Evolutionary conservation across 2,797 vertebrate species (phyloP), one percentile per base, ranked within the genome.

Genomic region (Orestias chungarensis): DNA sequence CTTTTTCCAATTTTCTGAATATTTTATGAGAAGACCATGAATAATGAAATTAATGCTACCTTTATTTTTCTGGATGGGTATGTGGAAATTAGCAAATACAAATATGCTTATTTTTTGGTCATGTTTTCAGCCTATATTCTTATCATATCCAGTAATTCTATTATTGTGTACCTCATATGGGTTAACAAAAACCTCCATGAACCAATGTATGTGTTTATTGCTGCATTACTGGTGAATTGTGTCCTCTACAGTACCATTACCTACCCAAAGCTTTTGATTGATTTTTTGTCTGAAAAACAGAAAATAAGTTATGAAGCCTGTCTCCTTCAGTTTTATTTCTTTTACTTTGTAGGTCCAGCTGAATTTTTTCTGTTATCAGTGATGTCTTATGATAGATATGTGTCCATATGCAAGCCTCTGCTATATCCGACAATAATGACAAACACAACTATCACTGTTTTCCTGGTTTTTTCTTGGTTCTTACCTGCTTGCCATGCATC

Each of bases 191-290:
- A 62, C 70, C 86, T 90, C 27, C 89, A 89, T 65, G 82, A 89
- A 52, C 89, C 87, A 0, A 89, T 90, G 87, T 89, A 88, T 23
- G 43, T 90, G 59, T 90, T 90, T 17, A 87, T 89, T 46, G 80
- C 80, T 6, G 84, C 86, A 50, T 73, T 90, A 64, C 64, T 86
- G 1, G 0, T 73, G 0, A 90, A 90, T 55, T 79, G 82, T 43
- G 15, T 85, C 35, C 0, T 85, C 6, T 79, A 38, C 46, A 75
- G 78, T 46, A 74, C 73, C 2, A n/a, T 3, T 0, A 9, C 87
- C 1, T 88, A 86, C 65, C 86, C 89, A 0, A 85, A 82, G 33
- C 65, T 87, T 17, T 6, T 87, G 4, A 40, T 69, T 2, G 81
- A 88, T 35, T 38, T 81, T 31, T 44, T 87, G 20, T 82, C 85